Base-by-base conservation (phyloP, 2,113 vertebrate genomes). In the Anoura caudifer region DNA sequence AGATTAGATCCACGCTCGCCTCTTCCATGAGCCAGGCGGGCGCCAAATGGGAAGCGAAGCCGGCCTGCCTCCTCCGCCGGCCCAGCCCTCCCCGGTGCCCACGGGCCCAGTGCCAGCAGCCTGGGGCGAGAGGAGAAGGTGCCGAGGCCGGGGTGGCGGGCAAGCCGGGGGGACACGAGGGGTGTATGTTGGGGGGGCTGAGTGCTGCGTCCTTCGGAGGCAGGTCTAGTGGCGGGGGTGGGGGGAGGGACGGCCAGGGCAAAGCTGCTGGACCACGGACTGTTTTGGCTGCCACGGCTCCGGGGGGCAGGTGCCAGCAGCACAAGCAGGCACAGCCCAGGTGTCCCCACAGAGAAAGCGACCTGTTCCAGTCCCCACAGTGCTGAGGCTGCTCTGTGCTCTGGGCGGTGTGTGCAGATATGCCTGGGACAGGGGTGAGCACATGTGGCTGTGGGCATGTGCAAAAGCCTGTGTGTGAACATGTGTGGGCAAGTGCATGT, bases 1-100 rank as follows among this genome's bases (percentile, higher is more conserved):
- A 98, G 98, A 98, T 97, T 96, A 96, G 98, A 97, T 97, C 97
- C 98, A 65, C 59, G 50, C 87, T 89, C 5, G 72, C 97, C 95
- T 93, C 95, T 95, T 88, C 91, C 70, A 41, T 4, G 82, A 84
- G 92, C 94, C 77, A 50, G 97, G 94, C 95, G 65, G 97, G 96
- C 94, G 70, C 93, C 96, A 41, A 36, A 6, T 15, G 4, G 94
- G 54, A 67, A 54, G 9, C 24, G 67, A 11, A 41, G 81, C 24
- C 28, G 19, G 11, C 61, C 69, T 0, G 45, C 50, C 41, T 41
- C 56, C 77, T 17, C 73, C 31, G 2, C 82, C 82, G 5, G 17
- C 82, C 94, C 1, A 3, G 4, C 70, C 38, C 45, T 56, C 67
- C 47, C 12, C 13, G 2, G 36, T 2, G 36, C 84, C 77, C 90